Conservation (phyloP, 2,113 vertebrate genomes). For the Siniperca chuatsi region DNA sequence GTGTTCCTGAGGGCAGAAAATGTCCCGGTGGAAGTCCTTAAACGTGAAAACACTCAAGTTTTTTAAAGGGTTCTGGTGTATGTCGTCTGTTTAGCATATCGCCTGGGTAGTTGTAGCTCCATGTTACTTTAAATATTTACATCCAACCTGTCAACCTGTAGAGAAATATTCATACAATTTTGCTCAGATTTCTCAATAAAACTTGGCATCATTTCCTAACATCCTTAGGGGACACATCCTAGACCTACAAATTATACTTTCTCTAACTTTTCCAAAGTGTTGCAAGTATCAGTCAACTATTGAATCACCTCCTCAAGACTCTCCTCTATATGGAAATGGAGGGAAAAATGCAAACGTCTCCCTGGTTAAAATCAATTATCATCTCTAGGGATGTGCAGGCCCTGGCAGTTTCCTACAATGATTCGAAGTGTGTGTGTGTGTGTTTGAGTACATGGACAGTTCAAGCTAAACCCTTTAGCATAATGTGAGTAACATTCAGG, state of each 20-base stretch:
- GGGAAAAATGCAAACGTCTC: slow-evolving; percentile 56
- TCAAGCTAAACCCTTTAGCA: slow-evolving; percentile 55
- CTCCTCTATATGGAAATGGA: slow-evolving; percentile 68
- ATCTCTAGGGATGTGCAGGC: slow-evolving; percentile 67
- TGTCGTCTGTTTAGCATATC: slow-evolving; percentile 19
- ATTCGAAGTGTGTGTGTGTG: slow-evolving; percentile 44
- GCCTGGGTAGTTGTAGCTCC: neutral
- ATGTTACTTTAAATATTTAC: slow-evolving; percentile 15
- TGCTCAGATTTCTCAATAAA: neutral
- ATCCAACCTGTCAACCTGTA: neutral
- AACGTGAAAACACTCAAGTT: slow-evolving; percentile 11
- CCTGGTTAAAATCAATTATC: slow-evolving; percentile 78
- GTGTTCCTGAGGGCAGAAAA: slow-evolving; percentile 2
- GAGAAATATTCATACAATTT: neutral
- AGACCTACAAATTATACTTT: slow-evolving; percentile 57
- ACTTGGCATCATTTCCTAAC: slow-evolving; percentile 12
- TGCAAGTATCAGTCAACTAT: slow-evolving; percentile 64
- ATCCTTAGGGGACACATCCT: neutral
- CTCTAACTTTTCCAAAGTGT: slow-evolving; percentile 69
- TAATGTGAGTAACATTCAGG: slow-evolving; percentile 44
- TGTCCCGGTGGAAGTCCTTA: slow-evolving; percentile 16
- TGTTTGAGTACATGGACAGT: slow-evolving; percentile 24
- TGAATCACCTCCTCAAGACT: slow-evolving; percentile 70
- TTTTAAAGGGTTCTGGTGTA: neutral
- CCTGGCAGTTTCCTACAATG: slow-evolving; percentile 58